These are phyloP conservation scores for Craniophora ligustri DNA, from an alignment of 2,888 invertebrate species.

Conservation along the genomic window DNA sequence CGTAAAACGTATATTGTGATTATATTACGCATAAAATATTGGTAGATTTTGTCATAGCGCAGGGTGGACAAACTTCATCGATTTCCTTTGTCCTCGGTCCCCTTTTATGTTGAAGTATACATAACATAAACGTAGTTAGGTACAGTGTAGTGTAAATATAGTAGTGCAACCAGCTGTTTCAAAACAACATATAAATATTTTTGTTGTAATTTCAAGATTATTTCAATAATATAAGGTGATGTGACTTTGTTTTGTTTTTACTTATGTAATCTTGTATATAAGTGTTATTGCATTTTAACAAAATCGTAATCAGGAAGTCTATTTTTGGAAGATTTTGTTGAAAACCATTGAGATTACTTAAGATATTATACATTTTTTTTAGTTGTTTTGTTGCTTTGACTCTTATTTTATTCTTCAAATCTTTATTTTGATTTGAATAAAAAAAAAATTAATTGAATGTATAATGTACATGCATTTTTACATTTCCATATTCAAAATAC, in stretches of 20 bases:
- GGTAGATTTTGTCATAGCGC: constrained; percentile 45
- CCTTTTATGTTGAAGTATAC: constrained; percentile 54
- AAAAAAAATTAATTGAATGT: no score
- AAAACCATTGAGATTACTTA: no score
- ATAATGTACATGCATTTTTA: no score
- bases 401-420: no score
- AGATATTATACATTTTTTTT: no score
- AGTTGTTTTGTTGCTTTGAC: no score
- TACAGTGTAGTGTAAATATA: constrained; percentile 48
- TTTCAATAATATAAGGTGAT: constrained; percentile 56
- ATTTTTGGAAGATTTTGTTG: no score
- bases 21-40: constrained; percentile 28
- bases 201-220: constrained; percentile 41
- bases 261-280: constrained; percentile 73
- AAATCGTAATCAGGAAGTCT: no score
- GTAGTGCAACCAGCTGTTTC: constrained; percentile 73
- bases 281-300: no score
- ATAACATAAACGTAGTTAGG: constrained; percentile 40
- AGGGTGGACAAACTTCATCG: constrained; percentile 71
- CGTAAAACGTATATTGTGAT: constrained; percentile 57
- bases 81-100: constrained; percentile 87
- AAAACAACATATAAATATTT: constrained; percentile 62
- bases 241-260: constrained; percentile 63
- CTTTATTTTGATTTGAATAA: no score
- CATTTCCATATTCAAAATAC: no score